Evolutionary conservation across 2,797 vertebrate genomes (phyloP).

Genomic region (Allobates femoralis): DNA sequence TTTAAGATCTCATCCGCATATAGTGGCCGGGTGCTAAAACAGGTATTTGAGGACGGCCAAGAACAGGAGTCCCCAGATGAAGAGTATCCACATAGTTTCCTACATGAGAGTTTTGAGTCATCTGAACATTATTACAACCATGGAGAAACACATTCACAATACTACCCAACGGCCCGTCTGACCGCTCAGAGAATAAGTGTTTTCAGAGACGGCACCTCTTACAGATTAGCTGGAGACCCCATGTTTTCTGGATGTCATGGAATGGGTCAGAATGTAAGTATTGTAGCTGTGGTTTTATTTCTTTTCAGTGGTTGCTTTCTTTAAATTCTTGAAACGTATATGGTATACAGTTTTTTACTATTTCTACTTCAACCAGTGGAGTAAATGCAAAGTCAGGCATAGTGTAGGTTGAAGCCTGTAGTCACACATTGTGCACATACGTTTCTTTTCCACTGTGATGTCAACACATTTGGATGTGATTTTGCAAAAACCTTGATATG

Average conservation of each 20-base stretch:
- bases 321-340: background rate
- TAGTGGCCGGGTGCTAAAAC: constrained; percentile 92
- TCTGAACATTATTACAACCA: constrained; percentile 77
- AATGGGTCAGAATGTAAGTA: constrained; percentile 79
- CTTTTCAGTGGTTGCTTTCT: background rate
- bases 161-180: constrained; percentile 78
- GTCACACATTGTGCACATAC: background rate
- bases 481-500: too few species aligned
- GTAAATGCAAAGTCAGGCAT: background rate
- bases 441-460: background rate
- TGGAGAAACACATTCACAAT: constrained; percentile 68
- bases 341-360: background rate
- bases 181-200: constrained; percentile 91
- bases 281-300: background rate
- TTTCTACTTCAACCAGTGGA: background rate
- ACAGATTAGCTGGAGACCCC: constrained; percentile 68
- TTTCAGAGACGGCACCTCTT: constrained; percentile 80
- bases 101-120: constrained; percentile 84
- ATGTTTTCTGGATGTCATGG: constrained; percentile 70
- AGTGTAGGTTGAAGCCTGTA: background rate
- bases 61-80: constrained; percentile 90
- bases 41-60: constrained; percentile 95
- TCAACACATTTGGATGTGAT: too few species aligned
- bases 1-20: constrained; percentile 94
- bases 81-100: constrained; percentile 86